Conservation (phyloP, 2,113 vertebrate genomes). For the Maccullochella peelii region DNA sequence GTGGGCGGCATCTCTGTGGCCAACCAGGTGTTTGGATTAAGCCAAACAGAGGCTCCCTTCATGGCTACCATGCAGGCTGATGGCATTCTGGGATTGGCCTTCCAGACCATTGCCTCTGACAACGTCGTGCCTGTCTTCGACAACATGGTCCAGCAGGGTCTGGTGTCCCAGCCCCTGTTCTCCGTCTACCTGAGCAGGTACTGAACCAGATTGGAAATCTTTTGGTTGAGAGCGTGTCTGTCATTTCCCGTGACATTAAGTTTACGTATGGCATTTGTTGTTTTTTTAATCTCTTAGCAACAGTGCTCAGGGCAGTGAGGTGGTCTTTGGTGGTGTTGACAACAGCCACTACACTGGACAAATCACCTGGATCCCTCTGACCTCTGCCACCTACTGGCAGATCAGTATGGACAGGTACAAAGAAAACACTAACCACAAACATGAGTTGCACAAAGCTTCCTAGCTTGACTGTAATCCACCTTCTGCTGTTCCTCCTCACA, state of each 20-base stretch:
- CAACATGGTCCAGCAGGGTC: constrained; percentile 69
- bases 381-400: constrained; percentile 84
- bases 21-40: constrained; percentile 87
- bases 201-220: constrained; percentile 9
- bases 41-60: constrained; percentile 72
- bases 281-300: constrained; percentile 54
- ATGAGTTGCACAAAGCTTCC: not conserved
- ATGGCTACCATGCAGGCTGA: constrained; percentile 67
- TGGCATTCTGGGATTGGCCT: constrained; percentile 78
- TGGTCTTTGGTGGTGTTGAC: constrained; percentile 83
- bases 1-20: constrained; percentile 70
- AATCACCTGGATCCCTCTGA: constrained; percentile 83
- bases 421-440: not conserved
- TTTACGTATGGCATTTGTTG: not conserved
- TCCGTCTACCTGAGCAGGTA: constrained; percentile 79
- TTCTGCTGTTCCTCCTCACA: constrained; percentile 36
- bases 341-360: constrained; percentile 70
- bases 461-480: not conserved
- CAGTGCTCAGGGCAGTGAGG: constrained; percentile 73
- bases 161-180: constrained; percentile 66
- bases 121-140: constrained; percentile 73
- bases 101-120: constrained; percentile 65
- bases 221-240: not conserved
- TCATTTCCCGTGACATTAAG: not conserved
- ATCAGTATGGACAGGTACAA: constrained; percentile 85